Evolutionary conservation across 2,113 vertebrate species (phyloP).

Genomic region (Sprattus sprattus): DNA sequence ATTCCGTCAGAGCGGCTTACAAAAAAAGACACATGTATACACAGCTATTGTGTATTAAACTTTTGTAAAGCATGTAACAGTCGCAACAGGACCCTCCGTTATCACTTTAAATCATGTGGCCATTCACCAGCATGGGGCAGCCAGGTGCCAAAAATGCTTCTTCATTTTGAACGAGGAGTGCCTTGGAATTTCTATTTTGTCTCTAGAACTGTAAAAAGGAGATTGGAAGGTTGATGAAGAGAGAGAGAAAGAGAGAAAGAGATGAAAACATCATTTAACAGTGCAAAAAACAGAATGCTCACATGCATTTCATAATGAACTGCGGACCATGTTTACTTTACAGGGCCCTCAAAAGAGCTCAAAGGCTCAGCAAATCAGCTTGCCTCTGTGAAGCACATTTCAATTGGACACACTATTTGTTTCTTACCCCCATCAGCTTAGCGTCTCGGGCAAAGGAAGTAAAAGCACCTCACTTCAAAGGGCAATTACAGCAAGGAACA

Average conservation of each 20-base stretch:
- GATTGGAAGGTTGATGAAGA: not conserved
- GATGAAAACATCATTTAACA: not conserved
- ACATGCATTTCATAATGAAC: not conserved
- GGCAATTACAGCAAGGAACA: conserved; percentile 38
- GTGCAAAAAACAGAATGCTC: not conserved
- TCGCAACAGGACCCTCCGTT: no score
- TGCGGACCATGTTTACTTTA: not conserved
- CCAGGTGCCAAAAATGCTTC: not conserved
- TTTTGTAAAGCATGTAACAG: no score
- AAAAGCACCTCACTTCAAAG: conserved; percentile 39
- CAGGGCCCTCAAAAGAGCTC: conserved; percentile 16
- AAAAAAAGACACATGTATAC: no score
- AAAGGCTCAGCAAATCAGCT: conserved; percentile 35
- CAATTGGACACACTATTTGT: conserved; percentile 39
- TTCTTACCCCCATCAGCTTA: conserved; percentile 36
- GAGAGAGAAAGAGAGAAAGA: not conserved
- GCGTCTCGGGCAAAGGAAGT: conserved; percentile 39
- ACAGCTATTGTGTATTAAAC: no score
- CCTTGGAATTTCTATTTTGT: not conserved
- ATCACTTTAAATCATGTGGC: no score
- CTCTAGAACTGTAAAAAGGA: not conserved
- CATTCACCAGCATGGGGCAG: not conserved
- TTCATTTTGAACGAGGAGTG: not conserved
- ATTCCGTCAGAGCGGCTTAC: no score
- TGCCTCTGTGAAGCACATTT: conserved; percentile 42